phyloP scores from a whole-genome alignment of 2,888 invertebrate species.

The Nemotelus pantherinus region DNA sequence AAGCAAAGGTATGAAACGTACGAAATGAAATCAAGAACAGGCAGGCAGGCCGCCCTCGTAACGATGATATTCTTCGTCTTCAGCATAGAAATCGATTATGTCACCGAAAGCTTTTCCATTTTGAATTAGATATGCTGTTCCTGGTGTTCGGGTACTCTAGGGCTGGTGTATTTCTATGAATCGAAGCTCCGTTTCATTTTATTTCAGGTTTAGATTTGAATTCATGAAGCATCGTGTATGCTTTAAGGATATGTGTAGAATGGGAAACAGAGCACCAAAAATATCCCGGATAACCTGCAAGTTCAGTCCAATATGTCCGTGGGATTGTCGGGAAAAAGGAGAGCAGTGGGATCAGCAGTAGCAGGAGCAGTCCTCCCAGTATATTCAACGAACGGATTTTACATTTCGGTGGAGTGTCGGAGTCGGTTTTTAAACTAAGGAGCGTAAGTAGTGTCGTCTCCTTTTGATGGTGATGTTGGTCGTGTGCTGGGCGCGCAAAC shows the following conservation, averaged over 20 bases:
- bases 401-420: background rate
- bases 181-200: background rate
- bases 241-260: background rate
- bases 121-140: constrained; percentile 19
- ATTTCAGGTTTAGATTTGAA: constrained; percentile 4
- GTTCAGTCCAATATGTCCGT: background rate
- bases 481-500: constrained; percentile 21
- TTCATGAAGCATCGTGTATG: background rate
- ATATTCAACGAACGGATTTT: background rate
- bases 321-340: background rate
- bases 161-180: background rate
- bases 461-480: constrained; percentile 13
- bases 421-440: constrained; percentile 18
- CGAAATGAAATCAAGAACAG: background rate
- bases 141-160: background rate
- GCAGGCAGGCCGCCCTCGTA: background rate
- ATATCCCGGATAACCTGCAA: no score
- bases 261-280: no score
- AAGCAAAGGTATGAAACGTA: background rate
- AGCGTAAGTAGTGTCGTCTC: constrained; percentile 31
- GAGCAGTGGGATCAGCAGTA: no score
- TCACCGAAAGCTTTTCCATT: constrained; percentile 41
- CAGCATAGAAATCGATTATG: constrained; percentile 38
- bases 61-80: constrained; percentile 1
- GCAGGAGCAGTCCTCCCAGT: background rate